Evolutionary conservation across 2,888 invertebrate species (phyloP), one percentile per base, ranked within the genome.

Genomic region (Apeira syringaria): DNA sequence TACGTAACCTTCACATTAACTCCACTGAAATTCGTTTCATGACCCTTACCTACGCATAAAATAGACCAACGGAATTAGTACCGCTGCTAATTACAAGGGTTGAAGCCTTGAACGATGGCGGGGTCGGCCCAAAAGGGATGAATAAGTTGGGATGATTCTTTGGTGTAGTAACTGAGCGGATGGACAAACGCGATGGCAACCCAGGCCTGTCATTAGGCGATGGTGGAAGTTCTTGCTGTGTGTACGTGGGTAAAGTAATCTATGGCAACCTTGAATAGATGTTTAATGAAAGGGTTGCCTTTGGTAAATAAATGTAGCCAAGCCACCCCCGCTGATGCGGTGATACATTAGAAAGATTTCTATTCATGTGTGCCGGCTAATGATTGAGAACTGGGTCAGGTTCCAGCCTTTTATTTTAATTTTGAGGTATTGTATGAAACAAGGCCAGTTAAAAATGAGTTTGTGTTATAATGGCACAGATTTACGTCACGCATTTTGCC

Each of bases 71-170:
- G 35, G 25, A 73, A 66, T 72, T 67, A 69, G 64, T 64, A 67
- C 61, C 67, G 69, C 61, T 58, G 67, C 71, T 84, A 84, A 84
- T 81, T 83, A 79, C 73, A 72, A 76, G 75, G 75, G 77, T 75
- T 61, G 57, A 62, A 64, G 61, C 71, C 64, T 70, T 74, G 70
- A 72, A 69, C 67, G 64, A 65, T 64, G 67, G 47, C 63, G 30
- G 58, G 66, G 68, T 60, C 47, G 61, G 58, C 58, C 64, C 64
- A 64, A 73, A 78, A 79, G 74, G 80, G 74, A 72, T 69, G 72
- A 76, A 77, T 75, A 79, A 77, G 76, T 81, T 84, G 68, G 73
- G 70, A 74, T 68, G 66, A 76, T 85, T 83, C 81, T 82, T 80
- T 73, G 65, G 67, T 64, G 53, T 58, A 68, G 61, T 64, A 68